Evolutionary conservation across 2,797 vertebrate genomes (phyloP).

Genomic region (Phrynocephalus guinanensis): DNA sequence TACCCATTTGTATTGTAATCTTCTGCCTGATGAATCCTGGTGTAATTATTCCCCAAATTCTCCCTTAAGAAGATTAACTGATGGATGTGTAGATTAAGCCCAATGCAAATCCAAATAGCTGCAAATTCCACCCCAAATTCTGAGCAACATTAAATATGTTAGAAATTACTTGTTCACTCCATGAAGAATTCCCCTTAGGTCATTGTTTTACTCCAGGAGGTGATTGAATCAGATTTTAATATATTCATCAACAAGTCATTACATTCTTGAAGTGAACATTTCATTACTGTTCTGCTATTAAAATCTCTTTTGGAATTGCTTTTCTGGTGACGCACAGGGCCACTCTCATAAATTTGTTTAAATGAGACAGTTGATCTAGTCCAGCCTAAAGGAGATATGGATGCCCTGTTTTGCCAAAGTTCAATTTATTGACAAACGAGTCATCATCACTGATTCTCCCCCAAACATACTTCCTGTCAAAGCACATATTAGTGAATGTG

Average conservation of each 20-base stretch:
- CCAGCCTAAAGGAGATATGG: background rate
- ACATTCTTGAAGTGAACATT: slow-evolving; percentile 46
- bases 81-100: slow-evolving; percentile 58
- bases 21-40: slow-evolving; percentile 15
- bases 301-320: slow-evolving; percentile 8
- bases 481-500: no score
- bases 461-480: no score
- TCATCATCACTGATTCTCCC: no score
- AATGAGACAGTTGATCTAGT: background rate
- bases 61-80: slow-evolving; percentile 60
- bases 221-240: slow-evolving; percentile 57
- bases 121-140: slow-evolving; percentile 56
- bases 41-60: slow-evolving; percentile 60
- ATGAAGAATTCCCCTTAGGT: slow-evolving; percentile 52
- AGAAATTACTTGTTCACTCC: slow-evolving; percentile 55
- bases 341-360: background rate
- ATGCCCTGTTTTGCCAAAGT: no score
- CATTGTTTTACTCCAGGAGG: slow-evolving; percentile 55
- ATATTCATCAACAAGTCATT: slow-evolving; percentile 57
- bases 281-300: slow-evolving; percentile 54
- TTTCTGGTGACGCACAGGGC: background rate
- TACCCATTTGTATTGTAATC: slow-evolving; percentile 42
- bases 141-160: slow-evolving; percentile 44
- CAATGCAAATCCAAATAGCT: slow-evolving; percentile 56
- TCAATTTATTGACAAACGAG: no score